A percentile compares a stretch with the other conserved stretches of the same genome.
phyloP scores from a whole-genome alignment of 2,113 vertebrate species.

The Melospiza melodia region DNA sequence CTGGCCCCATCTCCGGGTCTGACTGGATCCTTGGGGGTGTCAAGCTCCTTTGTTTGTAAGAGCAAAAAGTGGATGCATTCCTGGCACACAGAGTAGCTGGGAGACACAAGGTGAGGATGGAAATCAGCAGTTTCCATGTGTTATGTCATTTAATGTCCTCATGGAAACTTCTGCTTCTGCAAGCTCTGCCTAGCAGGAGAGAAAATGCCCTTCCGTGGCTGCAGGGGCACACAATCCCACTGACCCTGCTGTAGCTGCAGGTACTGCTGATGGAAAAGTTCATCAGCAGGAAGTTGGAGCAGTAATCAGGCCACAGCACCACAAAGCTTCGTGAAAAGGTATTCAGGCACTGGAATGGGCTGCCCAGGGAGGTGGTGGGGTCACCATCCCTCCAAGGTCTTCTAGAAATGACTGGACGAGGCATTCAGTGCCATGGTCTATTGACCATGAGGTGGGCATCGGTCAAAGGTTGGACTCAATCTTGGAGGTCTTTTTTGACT shows the following conservation, averaged over 20 bases:
- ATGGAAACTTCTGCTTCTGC: neutral
- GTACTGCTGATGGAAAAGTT: neutral
- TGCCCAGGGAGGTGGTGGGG: neutral
- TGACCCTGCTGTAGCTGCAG: neutral
- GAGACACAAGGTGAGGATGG: neutral
- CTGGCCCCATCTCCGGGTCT: neutral
- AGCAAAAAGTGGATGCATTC: neutral
- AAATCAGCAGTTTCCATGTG: neutral
- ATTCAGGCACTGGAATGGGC: neutral
- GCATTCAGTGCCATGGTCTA: neutral
- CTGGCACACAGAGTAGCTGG: neutral
- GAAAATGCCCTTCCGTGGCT: neutral
- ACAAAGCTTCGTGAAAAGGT: neutral
- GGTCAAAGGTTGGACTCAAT: neutral
- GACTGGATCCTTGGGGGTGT: neutral
- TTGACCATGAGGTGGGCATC: neutral
- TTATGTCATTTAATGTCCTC: neutral
- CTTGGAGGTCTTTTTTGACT: neutral
- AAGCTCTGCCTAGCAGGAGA: neutral
- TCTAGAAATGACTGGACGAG: rapidly evolving
- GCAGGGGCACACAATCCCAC: neutral
- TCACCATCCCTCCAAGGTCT: neutral
- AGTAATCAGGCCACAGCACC: neutral
- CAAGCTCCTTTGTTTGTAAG: neutral
- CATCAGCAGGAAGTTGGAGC: neutral